Evolutionary conservation across 2,888 invertebrate species (phyloP), one percentile per base, ranked within the genome.

Genomic region (Drosophila helvetica): DNA sequence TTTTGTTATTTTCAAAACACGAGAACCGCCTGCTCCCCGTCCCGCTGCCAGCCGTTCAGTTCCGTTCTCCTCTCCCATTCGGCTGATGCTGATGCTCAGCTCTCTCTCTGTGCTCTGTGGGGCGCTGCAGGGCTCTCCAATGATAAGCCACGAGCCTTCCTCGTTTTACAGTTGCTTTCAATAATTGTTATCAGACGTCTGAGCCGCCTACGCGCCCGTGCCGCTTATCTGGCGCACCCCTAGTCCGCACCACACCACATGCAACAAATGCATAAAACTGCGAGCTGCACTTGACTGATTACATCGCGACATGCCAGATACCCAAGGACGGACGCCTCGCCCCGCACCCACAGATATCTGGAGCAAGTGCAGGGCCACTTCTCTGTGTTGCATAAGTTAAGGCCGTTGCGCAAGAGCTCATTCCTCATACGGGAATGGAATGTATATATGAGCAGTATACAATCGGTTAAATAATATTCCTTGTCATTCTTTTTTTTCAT

Each of bases 1-100:
- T 74, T 73, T 82, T 86, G 86, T 78, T 88, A 72, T 76, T 83
- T 79, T 72, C 25, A 72, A 72, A 75, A 75, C 66, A 56, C 43
- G 53, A 57, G 55, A 74, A 25, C 43, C 51, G 42, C 38, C 38
- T 46, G 45, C 51, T 12, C 30, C 38, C 46, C 43, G 30, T 30
- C 45, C 33, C 60, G n/a, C 2, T 7, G 38, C 38, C 15, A n/a
- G 2, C 38, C 15, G 38, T 38, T 38, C 38, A 38, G 38, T 38
- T 38, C 38, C 38, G 15, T 22, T 57, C 63, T 50, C 52, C 47
- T 46, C 58, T 68, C 60, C 69, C 67, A 75, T 71, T 71, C 76
- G 61, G 74, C 52, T 50, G 33, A 51, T 51, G 46, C n/a, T n/a
- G n/a, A n/a, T n/a, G n/a, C n/a, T n/a, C 68, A 59, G 47, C 43